Evolutionary conservation across 2,113 vertebrate genomes (phyloP).

Genomic region (Spermophilus dauricus): DNA sequence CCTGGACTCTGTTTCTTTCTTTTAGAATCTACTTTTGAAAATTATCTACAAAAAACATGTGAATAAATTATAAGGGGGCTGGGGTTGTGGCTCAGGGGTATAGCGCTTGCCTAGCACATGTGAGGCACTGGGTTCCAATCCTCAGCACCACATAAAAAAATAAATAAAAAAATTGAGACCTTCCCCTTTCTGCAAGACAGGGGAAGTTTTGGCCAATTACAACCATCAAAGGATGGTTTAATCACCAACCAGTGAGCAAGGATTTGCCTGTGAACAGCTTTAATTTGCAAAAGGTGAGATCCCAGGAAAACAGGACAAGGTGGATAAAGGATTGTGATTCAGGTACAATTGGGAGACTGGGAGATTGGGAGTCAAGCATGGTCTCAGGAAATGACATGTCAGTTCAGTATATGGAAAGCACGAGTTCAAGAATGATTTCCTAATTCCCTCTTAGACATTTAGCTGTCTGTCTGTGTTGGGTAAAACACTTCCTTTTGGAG

Average conservation of each 20-base stretch:
- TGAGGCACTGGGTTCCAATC: too few relatives aligned
- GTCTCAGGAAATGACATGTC: neutral
- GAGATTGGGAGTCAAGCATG: neutral
- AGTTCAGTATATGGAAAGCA: neutral
- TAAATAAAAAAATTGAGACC: neutral
- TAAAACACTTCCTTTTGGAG: neutral
- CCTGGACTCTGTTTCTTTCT: constrained; percentile 30
- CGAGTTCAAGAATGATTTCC: neutral
- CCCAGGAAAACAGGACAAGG: neutral
- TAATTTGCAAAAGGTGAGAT: neutral
- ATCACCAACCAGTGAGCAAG: neutral
- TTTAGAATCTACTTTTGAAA: constrained; percentile 37
- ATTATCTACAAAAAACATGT: neutral
- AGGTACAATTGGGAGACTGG: neutral
- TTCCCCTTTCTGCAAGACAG: neutral
- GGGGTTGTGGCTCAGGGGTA: too few relatives aligned
- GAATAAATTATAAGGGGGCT: neutral
- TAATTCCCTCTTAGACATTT: neutral
- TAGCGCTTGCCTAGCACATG: too few relatives aligned
- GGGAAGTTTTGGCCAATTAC: neutral
- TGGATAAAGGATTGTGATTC: neutral
- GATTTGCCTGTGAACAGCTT: neutral
- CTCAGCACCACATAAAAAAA: neutral
- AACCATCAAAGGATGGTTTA: neutral
- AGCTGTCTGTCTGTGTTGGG: neutral